Percentiles rank a stretch among this genome's conserved stretches.
Conservation (phyloP, 35 echinoderm and acorn worm genomes). For the Chiridota heheva region DNA sequence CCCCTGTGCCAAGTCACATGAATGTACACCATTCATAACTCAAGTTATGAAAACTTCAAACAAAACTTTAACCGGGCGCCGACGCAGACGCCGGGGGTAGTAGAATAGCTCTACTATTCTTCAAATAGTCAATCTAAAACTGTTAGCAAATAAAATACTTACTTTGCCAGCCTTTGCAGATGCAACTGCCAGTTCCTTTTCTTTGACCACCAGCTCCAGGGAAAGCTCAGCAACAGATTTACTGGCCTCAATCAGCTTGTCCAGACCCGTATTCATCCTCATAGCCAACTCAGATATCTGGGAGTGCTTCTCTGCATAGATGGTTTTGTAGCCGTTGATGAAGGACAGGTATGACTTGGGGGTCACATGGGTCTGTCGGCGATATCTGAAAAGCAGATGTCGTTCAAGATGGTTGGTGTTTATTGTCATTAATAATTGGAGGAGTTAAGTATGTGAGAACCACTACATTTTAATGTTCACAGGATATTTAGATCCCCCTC, state of each 20-base stretch:
- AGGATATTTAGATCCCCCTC: no score
- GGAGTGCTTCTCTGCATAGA: constrained; percentile 81
- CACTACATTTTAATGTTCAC: not conserved
- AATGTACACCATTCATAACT: no score
- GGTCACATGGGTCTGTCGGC: constrained; percentile 94
- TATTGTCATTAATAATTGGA: not conserved
- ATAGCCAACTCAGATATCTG: constrained; percentile 83
- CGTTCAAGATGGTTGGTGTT: not conserved
- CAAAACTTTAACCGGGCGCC: no score
- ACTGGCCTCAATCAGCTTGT: constrained; percentile 96
- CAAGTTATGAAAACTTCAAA: no score
- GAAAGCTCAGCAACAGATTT: constrained; percentile 90
- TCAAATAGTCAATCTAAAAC: no score
- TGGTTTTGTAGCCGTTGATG: constrained; percentile 91
- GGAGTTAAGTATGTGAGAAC: not conserved
- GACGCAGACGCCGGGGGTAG: no score
- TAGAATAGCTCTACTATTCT: no score
- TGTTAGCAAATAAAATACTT: no score
- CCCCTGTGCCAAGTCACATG: no score
- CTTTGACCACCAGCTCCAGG: constrained; percentile 85
- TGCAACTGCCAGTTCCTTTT: constrained; percentile 91
- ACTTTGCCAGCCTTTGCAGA: constrained; percentile 95
- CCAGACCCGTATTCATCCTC: constrained; percentile 99
- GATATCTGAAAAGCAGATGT: constrained; percentile 55
- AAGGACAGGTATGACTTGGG: constrained; percentile 99